Conservation (phyloP, 53 echinoderm and acorn worm species). For the Mesocentrotus franciscanus region DNA sequence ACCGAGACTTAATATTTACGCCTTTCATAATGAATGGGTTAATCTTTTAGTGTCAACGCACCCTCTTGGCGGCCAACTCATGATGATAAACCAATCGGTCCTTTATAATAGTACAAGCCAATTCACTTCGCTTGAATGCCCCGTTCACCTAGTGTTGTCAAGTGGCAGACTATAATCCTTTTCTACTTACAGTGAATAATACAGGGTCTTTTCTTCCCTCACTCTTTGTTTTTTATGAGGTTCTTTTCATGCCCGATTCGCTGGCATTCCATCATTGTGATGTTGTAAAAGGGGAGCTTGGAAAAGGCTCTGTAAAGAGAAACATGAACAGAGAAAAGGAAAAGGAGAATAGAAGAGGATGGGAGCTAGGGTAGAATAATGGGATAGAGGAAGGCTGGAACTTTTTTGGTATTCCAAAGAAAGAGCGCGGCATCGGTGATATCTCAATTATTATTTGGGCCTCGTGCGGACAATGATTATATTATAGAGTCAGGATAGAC, state of each 20-base stretch:
- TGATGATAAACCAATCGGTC: conserved; percentile 43
- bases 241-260: conserved; percentile 50
- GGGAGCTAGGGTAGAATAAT: neutral
- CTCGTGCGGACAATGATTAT: conserved; percentile 33
- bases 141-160: conserved; percentile 21
- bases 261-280: conserved; percentile 55
- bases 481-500: neutral
- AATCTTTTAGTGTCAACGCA: neutral
- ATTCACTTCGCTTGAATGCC: conserved; percentile 30
- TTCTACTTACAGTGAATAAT: conserved; percentile 15
- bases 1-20: no score
- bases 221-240: conserved; percentile 16
- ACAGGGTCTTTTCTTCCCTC: conserved; percentile 30
- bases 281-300: conserved; percentile 21
- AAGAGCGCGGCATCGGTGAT: conserved; percentile 52
- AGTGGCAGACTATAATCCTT: conserved; percentile 32
- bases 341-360: conserved; percentile 21
- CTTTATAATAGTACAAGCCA: conserved; percentile 15
- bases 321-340: conserved; percentile 11
- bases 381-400: neutral
- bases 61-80: neutral
- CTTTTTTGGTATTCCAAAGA: conserved; percentile 22
- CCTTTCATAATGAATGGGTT: neutral
- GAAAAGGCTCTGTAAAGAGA: neutral
- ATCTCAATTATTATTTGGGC: conserved; percentile 62